A percentile compares a stretch with the other conserved stretches of the same genome.
These are phyloP conservation scores for Tricholaema leucomelas DNA, from an alignment of 2,113 vertebrate genomes.

Conservation along the genomic window DNA sequence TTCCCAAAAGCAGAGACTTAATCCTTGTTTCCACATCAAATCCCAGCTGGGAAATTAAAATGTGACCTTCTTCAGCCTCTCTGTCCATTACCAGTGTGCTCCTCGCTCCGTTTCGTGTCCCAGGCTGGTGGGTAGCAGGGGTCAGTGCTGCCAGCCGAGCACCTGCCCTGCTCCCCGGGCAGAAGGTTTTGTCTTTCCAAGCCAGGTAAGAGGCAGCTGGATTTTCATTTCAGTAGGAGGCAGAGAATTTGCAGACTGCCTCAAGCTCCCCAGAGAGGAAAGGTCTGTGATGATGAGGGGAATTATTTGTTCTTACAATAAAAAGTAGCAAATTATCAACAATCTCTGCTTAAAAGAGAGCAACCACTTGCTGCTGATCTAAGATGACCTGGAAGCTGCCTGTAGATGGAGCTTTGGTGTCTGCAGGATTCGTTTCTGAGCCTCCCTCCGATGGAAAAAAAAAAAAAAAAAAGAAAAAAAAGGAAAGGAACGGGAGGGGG, in stretches of 20 bases:
- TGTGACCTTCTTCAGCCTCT: not conserved
- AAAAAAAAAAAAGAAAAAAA: not conserved
- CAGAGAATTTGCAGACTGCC: not conserved
- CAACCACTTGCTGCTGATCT: not conserved
- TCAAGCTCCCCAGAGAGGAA: not conserved
- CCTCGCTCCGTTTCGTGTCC: fast-evolving
- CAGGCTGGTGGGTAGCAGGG: fast-evolving
- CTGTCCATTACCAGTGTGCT: not conserved
- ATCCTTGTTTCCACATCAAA: not conserved
- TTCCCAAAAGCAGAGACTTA: not conserved
- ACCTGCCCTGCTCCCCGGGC: not conserved
- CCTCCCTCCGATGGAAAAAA: not conserved
- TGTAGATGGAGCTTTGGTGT: constrained; percentile 46
- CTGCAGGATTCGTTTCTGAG: not conserved
- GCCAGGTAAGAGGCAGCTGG: not conserved
- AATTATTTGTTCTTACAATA: constrained; percentile 11
- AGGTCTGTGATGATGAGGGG: not conserved
- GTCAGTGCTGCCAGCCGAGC: not conserved
- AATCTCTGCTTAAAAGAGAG: not conserved
- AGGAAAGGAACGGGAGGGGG: not conserved
- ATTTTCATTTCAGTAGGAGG: not conserved
- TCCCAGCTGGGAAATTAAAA: not conserved
- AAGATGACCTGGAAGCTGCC: constrained; percentile 11
- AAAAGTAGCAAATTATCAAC: not conserved
- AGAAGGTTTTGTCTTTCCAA: not conserved